These are phyloP conservation scores for Aradophagus sp. DNA, from an alignment of 1,140 invertebrate species.

Conservation along the genomic window DNA sequence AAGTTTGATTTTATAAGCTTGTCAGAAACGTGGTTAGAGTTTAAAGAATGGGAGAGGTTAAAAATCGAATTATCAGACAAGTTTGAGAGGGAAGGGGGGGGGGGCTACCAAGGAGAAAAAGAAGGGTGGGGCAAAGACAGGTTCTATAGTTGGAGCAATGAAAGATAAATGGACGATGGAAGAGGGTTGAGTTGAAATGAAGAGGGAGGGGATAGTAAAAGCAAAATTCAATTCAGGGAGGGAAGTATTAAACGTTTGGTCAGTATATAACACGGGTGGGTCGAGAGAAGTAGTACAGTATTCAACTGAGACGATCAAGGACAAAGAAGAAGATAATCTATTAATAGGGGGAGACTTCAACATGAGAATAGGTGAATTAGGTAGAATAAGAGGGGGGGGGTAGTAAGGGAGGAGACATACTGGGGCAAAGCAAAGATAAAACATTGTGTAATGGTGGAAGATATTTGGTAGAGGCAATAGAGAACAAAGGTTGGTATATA, in stretches of 20 bases:
- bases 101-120: background rate
- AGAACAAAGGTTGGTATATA: background rate
- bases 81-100: background rate
- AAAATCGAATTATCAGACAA: background rate
- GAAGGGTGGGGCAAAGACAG: conserved; percentile 4
- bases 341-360: conserved; percentile 10
- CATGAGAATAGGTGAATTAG: conserved; percentile 2
- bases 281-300: background rate
- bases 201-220: background rate
- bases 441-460: background rate
- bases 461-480: background rate
- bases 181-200: background rate
- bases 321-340: background rate
- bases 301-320: background rate
- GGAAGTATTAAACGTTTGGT: conserved; percentile 1
- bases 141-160: background rate
- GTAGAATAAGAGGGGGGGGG: background rate
- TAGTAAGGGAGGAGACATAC: background rate
- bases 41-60: conserved; percentile 1
- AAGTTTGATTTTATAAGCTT: conserved; percentile 5
- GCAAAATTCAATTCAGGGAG: background rate
- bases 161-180: background rate
- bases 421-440: background rate
- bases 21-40: conserved; percentile 7
- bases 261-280: background rate